A percentile compares a stretch with the other conserved stretches of the same genome.
Conservation (phyloP, 1,140 invertebrate species). For the Pachyrhynchus sulphureomaculatus region DNA sequence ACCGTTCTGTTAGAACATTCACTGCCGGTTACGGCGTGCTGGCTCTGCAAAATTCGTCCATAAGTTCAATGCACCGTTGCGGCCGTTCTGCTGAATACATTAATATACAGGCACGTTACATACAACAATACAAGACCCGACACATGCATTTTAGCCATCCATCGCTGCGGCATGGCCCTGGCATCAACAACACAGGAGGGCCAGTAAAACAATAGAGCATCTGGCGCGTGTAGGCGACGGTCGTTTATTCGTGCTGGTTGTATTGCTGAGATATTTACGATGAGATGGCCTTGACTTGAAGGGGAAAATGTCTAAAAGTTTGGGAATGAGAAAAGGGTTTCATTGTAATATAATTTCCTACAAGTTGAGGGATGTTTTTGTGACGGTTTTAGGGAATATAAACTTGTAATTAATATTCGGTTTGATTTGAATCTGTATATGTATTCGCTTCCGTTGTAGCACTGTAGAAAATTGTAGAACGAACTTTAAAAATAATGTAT, state of each 20-base stretch:
- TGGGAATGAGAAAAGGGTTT: no score
- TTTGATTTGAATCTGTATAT: no score
- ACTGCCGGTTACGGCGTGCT: conserved; percentile 4
- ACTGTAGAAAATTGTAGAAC: no score
- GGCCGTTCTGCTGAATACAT: conserved; percentile 13
- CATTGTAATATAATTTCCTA: no score
- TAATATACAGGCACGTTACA: conserved; percentile 4
- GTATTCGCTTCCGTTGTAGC: no score
- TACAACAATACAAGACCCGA: conserved; percentile 3
- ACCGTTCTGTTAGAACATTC: neutral
- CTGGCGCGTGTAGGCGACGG: conserved; percentile 2
- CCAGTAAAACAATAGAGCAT: conserved; percentile 7
- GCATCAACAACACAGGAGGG: neutral
- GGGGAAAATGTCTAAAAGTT: no score
- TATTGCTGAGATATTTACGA: neutral
- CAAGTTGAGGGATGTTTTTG: no score
- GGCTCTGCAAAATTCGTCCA: conserved; percentile 13
- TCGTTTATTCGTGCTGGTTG: neutral
- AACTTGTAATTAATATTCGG: no score
- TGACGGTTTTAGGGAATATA: no score
- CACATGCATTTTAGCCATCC: neutral
- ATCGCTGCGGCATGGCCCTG: neutral
- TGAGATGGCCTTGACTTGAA: neutral
- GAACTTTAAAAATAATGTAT: no score
- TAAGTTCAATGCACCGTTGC: conserved; percentile 17